A percentile compares a stretch with the other conserved stretches of the same genome.
Conservation (phyloP, 2,113 vertebrate species). For the Gadus macrocephalus region DNA sequence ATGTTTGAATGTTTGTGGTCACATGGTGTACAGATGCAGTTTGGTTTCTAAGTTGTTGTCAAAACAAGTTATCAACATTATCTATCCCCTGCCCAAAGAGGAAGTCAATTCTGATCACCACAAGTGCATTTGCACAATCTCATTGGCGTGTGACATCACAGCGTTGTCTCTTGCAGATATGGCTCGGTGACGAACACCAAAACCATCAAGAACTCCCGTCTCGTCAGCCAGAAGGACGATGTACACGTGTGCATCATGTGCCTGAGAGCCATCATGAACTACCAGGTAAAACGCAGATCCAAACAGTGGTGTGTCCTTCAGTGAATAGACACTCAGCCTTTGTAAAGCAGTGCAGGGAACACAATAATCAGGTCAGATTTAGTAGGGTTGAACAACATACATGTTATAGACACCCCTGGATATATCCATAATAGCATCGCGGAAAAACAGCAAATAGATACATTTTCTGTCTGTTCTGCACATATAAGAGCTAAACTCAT, state of each 20-base stretch:
- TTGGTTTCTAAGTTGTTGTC: conserved; percentile 7
- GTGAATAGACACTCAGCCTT: not conserved
- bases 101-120: not conserved
- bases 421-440: too few relatives aligned
- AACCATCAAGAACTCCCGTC: conserved; percentile 90
- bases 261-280: conserved; percentile 96
- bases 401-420: too few relatives aligned
- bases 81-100: not conserved
- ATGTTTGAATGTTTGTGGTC: conserved; percentile 33
- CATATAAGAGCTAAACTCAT: not conserved
- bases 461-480: not conserved
- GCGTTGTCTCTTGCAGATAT: conserved; percentile 75
- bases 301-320: conserved; percentile 1
- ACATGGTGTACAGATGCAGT: conserved; percentile 24
- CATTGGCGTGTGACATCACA: conserved; percentile 8
- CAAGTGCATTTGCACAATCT: not conserved
- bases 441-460: too few relatives aligned
- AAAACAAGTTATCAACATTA: conserved; percentile 6
- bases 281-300: conserved; percentile 78
- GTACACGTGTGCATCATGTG: conserved; percentile 98
- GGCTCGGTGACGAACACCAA: conserved; percentile 83
- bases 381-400: not conserved
- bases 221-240: conserved; percentile 96
- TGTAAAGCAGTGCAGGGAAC: too few relatives aligned
- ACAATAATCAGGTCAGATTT: not conserved